Conservation (phyloP, 1,140 invertebrate species). For the Rhyacophila brunnea region DNA sequence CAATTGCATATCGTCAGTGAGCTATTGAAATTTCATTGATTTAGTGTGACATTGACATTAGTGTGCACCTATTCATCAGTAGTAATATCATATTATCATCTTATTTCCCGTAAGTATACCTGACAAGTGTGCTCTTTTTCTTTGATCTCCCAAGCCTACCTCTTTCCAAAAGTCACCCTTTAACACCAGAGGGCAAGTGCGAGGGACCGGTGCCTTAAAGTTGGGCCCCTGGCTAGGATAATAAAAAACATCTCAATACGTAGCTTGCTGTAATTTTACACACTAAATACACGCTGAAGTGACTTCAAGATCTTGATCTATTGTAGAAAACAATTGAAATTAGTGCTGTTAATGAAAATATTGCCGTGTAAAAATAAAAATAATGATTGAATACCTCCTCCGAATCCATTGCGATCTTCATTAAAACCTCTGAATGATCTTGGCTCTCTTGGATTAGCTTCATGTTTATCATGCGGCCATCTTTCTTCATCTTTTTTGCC, state of each 20-base stretch:
- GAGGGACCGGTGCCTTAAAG: too few relatives aligned
- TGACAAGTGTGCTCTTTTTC: too few relatives aligned
- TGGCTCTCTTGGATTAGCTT: constrained; percentile 33
- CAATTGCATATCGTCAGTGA: too few relatives aligned
- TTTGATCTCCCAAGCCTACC: too few relatives aligned
- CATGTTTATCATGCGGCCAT: constrained; percentile 47
- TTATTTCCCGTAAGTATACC: too few relatives aligned
- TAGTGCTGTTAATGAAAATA: background rate
- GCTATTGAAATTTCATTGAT: too few relatives aligned
- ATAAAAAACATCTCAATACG: background rate
- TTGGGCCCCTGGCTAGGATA: background rate
- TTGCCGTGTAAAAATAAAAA: background rate
- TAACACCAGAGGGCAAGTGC: too few relatives aligned
- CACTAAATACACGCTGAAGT: background rate
- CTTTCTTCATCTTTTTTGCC: constrained; percentile 36
- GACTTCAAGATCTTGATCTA: background rate
- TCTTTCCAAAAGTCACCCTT: too few relatives aligned
- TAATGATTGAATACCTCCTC: constrained; percentile 8
- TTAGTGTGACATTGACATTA: too few relatives aligned
- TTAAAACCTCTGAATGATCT: constrained; percentile 14
- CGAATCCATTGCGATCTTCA: constrained; percentile 32
- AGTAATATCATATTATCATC: too few relatives aligned
- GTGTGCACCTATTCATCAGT: too few relatives aligned
- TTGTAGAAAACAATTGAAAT: background rate
- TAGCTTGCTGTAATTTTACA: background rate